Base-by-base conservation (phyloP, 2,113 vertebrate genomes). In the Phainopepla nitens region DNA sequence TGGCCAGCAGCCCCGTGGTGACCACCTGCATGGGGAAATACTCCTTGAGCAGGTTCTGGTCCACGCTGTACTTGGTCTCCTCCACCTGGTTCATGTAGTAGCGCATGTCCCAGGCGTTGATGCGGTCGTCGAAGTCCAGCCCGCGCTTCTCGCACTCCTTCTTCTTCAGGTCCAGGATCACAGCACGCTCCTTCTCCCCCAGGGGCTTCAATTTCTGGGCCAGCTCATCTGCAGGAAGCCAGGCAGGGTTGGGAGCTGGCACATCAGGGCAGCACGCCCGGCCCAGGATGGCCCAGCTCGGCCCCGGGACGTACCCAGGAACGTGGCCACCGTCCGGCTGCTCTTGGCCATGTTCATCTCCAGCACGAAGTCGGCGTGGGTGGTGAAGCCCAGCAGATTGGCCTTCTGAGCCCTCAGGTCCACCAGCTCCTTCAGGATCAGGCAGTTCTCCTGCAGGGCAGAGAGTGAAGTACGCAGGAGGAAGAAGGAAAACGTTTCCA, bases 71-170 rank as follows among this genome's bases (percentile, higher is more conserved):
- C 95, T 98, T 98, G 0, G 98, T 99, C 97, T 99, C 99, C 97
- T 99, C 99, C 98, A 99, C 99, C 98, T 99, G 99, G 82, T 99
- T 99, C 99, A 99, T 99, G 98, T 98, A 99, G 97, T 99, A 99
- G 61, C 99, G 98, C 29, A 99, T 99, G 98, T 99, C 99, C 99
- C 99, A 99, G 69, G 99, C 99, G 0, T 99, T 97, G 96, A 99
- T 98, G 82, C 97, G 86, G 15, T 98, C 97, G 2, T 97, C 98
- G 25, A 99, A 99, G 5, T 97, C 94, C 87, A 99, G 96, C 7
- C 90, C 96, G 7, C 98, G 98, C 91, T 98, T 98, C 94, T 98
- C 77, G 11, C 99, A 99, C 94, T 99, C 99, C 13, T 98, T 98
- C 95, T 98, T 97, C 97, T 99, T 99, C 96, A 99, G 98, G 24